Evolutionary conservation across 1,140 invertebrate species (phyloP).

Genomic region (Eulimnadia texana): DNA sequence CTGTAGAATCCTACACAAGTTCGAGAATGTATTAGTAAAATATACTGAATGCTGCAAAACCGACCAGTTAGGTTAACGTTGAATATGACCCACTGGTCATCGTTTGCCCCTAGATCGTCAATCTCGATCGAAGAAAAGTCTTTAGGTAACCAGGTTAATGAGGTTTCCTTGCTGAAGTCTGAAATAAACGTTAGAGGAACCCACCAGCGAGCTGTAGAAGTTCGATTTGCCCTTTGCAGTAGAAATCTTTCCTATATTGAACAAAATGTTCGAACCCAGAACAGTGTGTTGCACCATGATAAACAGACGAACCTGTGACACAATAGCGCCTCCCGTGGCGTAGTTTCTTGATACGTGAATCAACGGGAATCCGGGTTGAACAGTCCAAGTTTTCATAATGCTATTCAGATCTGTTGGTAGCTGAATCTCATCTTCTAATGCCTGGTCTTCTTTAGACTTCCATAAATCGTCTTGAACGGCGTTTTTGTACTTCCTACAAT

Average conservation of each 20-base stretch:
- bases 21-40: background rate
- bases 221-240: slow-evolving; percentile 1
- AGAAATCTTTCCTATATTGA: slow-evolving; percentile 10
- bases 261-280: too few relatives aligned
- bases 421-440: slow-evolving; percentile 33
- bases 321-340: slow-evolving; percentile 37
- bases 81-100: slow-evolving; percentile 55
- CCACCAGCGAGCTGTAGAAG: slow-evolving; percentile 15
- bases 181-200: slow-evolving; percentile 13
- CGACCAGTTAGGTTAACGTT: slow-evolving; percentile 53
- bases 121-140: background rate
- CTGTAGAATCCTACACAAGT: slow-evolving; percentile 51
- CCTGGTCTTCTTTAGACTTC: slow-evolving; percentile 58
- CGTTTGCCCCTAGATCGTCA: slow-evolving; percentile 19
- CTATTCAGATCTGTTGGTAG: slow-evolving; percentile 24
- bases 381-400: slow-evolving; percentile 36
- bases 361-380: slow-evolving; percentile 37
- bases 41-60: background rate
- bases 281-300: too few relatives aligned
- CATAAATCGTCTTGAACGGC: slow-evolving; percentile 78
- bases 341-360: slow-evolving; percentile 44
- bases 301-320: slow-evolving; percentile 46
- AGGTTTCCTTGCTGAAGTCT: slow-evolving; percentile 3
- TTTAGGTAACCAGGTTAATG: background rate
- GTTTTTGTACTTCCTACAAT: slow-evolving; percentile 50